Conservation (phyloP, 2,797 vertebrate species). For the Typhlichthys subterraneus region DNA sequence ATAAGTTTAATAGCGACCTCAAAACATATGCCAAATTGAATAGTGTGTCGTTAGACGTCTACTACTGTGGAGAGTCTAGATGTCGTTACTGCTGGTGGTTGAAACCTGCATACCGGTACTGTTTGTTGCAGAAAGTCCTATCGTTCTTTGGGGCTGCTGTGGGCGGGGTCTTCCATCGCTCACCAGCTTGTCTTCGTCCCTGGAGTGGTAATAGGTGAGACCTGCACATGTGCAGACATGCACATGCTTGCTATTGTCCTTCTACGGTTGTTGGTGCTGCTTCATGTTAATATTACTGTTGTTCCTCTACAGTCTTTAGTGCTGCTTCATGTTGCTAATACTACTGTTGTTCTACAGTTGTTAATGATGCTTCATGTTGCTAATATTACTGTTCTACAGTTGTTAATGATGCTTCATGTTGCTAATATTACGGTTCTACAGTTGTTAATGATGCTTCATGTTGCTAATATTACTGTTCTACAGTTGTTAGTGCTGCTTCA, state of each 20-base stretch:
- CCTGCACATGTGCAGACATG: background rate
- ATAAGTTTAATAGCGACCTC: too few species aligned
- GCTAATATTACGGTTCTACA: background rate
- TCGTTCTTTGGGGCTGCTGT: slow-evolving; percentile 83
- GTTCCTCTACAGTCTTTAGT: background rate
- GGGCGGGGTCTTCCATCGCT: slow-evolving; percentile 87
- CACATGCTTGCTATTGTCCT: background rate
- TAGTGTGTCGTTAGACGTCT: too few species aligned
- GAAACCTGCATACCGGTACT: slow-evolving; percentile 6
- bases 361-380: too few species aligned
- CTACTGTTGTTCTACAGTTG: background rate
- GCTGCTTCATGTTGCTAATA: background rate
- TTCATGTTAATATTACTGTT: too few species aligned
- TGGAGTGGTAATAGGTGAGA: slow-evolving; percentile 86
- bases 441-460: too few species aligned
- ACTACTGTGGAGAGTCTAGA: too few species aligned
- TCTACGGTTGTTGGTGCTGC: background rate
- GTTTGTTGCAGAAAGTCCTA: slow-evolving; percentile 77
- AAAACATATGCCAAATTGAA: too few species aligned
- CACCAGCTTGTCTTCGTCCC: slow-evolving; percentile 84
- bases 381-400: background rate
- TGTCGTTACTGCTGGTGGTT: background rate
- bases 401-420: background rate
- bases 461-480: too few species aligned
- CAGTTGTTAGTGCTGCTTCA: background rate